Evolutionary conservation across 1,140 invertebrate species (phyloP), one percentile per base, ranked within the genome.

Genomic region (Neodiprion virginianus): DNA sequence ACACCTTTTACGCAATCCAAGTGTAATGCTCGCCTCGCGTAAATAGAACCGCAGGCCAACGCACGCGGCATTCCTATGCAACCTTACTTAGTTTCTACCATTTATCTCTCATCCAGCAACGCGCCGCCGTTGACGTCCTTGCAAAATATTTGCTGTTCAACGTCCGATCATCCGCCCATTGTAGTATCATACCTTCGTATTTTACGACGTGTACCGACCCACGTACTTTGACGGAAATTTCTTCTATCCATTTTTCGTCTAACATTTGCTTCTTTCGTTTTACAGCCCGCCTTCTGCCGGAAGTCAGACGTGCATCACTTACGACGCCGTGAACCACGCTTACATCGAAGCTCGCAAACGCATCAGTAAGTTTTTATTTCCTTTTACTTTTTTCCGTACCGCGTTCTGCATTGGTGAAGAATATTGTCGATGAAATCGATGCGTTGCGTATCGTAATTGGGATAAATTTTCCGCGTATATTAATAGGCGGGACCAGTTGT

Each of bases 311-410:
- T 98, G 96, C 86, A 97, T 98, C 82, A 97, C 96, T 12, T 97
- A 96, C 84, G 95, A 97, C 79, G 96, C 96, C 49, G 92, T 98
- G 71, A 97, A 98, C 89, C 92, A 94, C 75, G 96, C 96, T 50
- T 96, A 97, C 88, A 85, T 94, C 71, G 94, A 97, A 83, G 96
- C 96, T 14, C 92, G 95, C 79, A 95, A 95, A 85, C 92, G 95
- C 88, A 94, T 96, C 81, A 90, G 95, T 95, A 92, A 94, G 93
- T 92, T 8, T 61, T 61, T 4, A 8, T 61, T 61, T 61, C 8
- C 53, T 40, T 40, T 40, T 40, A 40, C 28, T 40, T 40, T 40
- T 40, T 40, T 5, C 28, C 28, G 1, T 2, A 5, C 28, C 5
- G 28, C 28, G 28, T 40, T 40, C 1, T 5, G 2, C 28, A 5